A percentile compares a stretch with the other conserved stretches of the same genome.
Conservation (phyloP, 2,888 invertebrate species). For the Hipparchia semele region DNA sequence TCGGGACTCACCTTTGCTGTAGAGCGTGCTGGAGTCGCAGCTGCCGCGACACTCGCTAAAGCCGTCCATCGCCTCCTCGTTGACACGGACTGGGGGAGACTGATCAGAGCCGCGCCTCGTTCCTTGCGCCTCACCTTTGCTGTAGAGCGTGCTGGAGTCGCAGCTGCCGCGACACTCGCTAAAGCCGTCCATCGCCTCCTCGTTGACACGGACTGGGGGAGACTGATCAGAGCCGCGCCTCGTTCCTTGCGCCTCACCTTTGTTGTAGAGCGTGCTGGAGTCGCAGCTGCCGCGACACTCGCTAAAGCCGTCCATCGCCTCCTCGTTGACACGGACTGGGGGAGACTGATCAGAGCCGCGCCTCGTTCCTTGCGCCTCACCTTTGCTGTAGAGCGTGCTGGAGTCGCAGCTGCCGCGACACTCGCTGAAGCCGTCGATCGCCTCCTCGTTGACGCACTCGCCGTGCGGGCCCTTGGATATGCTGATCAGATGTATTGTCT, state of each 20-base stretch:
- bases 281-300: slow-evolving; percentile 88
- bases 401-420: slow-evolving; percentile 89
- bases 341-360: too few species aligned
- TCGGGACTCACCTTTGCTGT: slow-evolving; percentile 83
- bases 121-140: slow-evolving; percentile 79
- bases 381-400: slow-evolving; percentile 85
- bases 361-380: slow-evolving; percentile 66
- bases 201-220: slow-evolving; percentile 35
- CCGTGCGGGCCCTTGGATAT: slow-evolving; percentile 77
- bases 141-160: slow-evolving; percentile 87
- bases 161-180: slow-evolving; percentile 89
- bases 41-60: slow-evolving; percentile 88
- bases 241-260: slow-evolving; percentile 76
- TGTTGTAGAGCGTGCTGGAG: slow-evolving; percentile 87
- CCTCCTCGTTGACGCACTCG: slow-evolving; percentile 84
- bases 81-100: slow-evolving; percentile 45
- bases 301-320: slow-evolving; percentile 83
- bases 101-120: slow-evolving; percentile 84
- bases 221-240: slow-evolving; percentile 84
- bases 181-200: slow-evolving; percentile 75
- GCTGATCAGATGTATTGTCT: slow-evolving; percentile 84
- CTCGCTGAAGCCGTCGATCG: slow-evolving; percentile 85
- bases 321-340: slow-evolving; percentile 84
- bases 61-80: slow-evolving; percentile 49
- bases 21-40: slow-evolving; percentile 88